Evolutionary conservation across 2,888 invertebrate species (phyloP), one percentile per base, ranked within the genome.

Genomic region (Cephonodes hylas): DNA sequence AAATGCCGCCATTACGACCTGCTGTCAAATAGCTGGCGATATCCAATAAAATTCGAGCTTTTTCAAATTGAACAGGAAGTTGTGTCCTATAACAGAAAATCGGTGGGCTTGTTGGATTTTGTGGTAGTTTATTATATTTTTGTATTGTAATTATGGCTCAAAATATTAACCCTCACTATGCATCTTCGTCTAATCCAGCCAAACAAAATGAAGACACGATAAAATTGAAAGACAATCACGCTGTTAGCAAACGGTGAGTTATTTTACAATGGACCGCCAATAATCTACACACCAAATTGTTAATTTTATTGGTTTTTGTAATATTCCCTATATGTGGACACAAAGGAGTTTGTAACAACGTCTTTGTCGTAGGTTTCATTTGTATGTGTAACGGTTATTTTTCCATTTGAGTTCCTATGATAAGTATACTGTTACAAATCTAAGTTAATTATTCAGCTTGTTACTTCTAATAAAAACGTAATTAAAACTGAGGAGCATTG

Each of bases 191-290:
- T 66, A 94, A 95, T 83, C 94, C 94, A 70, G 93, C 94, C 68
- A 97, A 97, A 93, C 96, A 96, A 74, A 95, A 95, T 83, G 96
- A 97, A 84, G 96, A 96, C 82, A 95, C 95, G 72, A 95, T 95
- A 80, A 96, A 94, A 85, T 81, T 94, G 74, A 94, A 94, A 88
- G 97, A 97, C 89, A 96, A 96, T 93, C 97, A 97, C 89, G 97
- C 97, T 83, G 97, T 97, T 74, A 96, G 96, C 90, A 97, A 97
- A 96, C 95, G 97, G 97, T 97, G 91, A 91, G 93, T 86, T 71
- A 76, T 65, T 65, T 59, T 18, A 31, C 42, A 22, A 34, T 34
- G 31, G 4, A 25, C 25, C 27, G 8, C 22, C 18, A n/a, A 7
- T 15, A 31, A 22, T 25, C 10, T 31, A 22, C 44, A 7, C 25